Evolutionary conservation across 2,888 invertebrate genomes (phyloP).

Genomic region (Arenicola marina): DNA sequence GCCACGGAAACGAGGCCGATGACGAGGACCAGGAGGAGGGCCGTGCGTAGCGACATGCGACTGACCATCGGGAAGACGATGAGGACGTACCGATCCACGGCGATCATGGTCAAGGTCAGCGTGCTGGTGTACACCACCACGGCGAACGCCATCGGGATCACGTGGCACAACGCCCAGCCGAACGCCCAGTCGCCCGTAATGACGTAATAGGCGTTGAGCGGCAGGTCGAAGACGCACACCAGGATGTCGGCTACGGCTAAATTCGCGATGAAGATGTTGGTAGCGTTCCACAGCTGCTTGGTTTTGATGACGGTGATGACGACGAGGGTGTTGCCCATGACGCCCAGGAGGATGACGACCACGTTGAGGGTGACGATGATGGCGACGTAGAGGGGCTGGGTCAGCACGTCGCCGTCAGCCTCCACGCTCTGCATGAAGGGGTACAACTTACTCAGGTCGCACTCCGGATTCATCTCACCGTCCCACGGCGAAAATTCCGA

Average conservation of each 20-base stretch:
- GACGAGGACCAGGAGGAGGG: conserved; percentile 42
- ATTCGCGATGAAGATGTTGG: conserved; percentile 57
- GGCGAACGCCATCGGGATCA: conserved; percentile 52
- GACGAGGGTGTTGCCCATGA: conserved; percentile 50
- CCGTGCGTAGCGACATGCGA: conserved; percentile 46
- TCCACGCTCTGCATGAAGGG: too few species aligned
- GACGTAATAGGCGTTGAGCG: conserved; percentile 57
- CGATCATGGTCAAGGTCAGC: conserved; percentile 55
- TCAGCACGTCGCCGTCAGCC: conserved; percentile 27
- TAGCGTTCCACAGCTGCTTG: conserved; percentile 52
- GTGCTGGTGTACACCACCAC: conserved; percentile 56
- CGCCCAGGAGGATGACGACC: conserved; percentile 50
- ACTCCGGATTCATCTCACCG: too few species aligned
- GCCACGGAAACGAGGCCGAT: conserved; percentile 46
- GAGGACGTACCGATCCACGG: conserved; percentile 56
- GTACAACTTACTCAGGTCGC: too few species aligned
- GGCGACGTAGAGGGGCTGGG: conserved; percentile 7
- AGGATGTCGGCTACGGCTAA: conserved; percentile 56
- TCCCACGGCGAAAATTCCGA: too few species aligned
- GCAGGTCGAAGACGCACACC: conserved; percentile 55
- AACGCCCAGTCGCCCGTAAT: conserved; percentile 55
- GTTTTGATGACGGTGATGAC: conserved; percentile 50
- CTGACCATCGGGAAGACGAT: conserved; percentile 51
- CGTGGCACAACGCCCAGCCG: conserved; percentile 50
- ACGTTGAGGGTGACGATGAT: conserved; percentile 28